phyloP scores from a whole-genome alignment of 2,113 vertebrate genomes.

The Columba livia region DNA sequence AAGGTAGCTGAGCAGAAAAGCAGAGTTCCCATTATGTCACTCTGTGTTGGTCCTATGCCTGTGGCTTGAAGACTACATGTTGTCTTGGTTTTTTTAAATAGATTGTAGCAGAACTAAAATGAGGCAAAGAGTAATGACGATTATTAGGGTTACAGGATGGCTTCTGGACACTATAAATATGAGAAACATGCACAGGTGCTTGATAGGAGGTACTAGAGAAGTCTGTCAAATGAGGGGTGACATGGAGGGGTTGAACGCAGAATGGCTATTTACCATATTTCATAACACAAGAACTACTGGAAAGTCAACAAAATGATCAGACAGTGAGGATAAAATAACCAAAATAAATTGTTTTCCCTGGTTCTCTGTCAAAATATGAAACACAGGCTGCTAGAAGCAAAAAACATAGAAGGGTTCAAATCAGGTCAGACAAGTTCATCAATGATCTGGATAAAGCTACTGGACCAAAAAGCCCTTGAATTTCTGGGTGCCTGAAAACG shows the following conservation, averaged over 20 bases:
- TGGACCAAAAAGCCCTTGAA: background rate
- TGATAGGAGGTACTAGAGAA: background rate
- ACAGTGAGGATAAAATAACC: background rate
- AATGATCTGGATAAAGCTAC: background rate
- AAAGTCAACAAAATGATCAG: background rate
- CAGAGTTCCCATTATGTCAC: constrained; percentile 27
- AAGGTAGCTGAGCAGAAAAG: background rate
- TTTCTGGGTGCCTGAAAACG: background rate
- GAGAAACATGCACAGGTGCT: background rate
- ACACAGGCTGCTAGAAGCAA: background rate
- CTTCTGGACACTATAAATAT: background rate
- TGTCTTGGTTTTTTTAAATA: background rate
- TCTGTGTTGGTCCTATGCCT: background rate
- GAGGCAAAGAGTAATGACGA: background rate
- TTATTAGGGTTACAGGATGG: background rate
- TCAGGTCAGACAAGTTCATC: background rate
- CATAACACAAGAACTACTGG: background rate
- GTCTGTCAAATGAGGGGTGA: background rate
- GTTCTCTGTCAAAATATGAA: background rate
- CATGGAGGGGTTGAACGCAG: background rate
- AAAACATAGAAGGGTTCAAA: background rate
- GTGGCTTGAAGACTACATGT: background rate
- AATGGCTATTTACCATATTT: background rate
- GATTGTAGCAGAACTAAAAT: background rate
- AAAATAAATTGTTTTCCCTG: background rate